Percentiles rank a stretch among this genome's conserved stretches.
Conservation (phyloP, 1,140 invertebrate genomes). For the Carcinoscorpius rotundicauda region DNA sequence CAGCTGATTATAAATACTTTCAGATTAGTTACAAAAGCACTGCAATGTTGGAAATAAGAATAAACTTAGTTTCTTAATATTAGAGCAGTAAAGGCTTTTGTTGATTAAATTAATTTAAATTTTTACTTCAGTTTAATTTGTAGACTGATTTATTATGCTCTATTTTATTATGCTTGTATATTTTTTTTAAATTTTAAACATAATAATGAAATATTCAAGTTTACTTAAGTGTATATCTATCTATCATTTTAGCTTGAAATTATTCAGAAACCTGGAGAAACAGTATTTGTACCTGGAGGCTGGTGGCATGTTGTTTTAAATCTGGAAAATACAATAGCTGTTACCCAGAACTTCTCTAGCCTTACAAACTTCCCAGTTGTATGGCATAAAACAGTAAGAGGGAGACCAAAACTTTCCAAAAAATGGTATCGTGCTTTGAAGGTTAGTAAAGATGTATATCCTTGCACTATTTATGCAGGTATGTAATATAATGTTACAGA, state of each 20-base stretch:
- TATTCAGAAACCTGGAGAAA: constrained; percentile 92
- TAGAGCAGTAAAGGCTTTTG: too few relatives aligned
- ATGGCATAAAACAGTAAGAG: constrained; percentile 95
- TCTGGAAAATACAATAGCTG: constrained; percentile 86
- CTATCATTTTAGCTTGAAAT: constrained; percentile 63
- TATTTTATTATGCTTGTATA: too few relatives aligned
- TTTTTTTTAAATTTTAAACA: too few relatives aligned
- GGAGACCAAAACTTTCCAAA: constrained; percentile 82
- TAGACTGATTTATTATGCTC: too few relatives aligned
- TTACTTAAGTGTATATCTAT: too few relatives aligned
- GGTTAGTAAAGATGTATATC: constrained; percentile 28
- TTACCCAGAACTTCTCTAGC: constrained; percentile 97
- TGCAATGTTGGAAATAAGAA: too few relatives aligned
- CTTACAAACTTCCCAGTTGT: constrained; percentile 82
- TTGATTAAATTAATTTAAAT: too few relatives aligned
- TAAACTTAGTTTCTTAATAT: too few relatives aligned
- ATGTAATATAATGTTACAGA: constrained; percentile 12
- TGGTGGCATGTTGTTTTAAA: constrained; percentile 99
- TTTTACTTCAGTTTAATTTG: too few relatives aligned
- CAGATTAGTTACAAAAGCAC: too few relatives aligned
- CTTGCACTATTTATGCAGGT: not conserved
- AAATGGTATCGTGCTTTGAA: constrained; percentile 63
- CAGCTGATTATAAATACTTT: too few relatives aligned
- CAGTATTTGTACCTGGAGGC: constrained; percentile 94
- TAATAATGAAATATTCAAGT: too few relatives aligned